phyloP scores from a whole-genome alignment of 2,113 vertebrate species.

The Dipodomys spectabilis region DNA sequence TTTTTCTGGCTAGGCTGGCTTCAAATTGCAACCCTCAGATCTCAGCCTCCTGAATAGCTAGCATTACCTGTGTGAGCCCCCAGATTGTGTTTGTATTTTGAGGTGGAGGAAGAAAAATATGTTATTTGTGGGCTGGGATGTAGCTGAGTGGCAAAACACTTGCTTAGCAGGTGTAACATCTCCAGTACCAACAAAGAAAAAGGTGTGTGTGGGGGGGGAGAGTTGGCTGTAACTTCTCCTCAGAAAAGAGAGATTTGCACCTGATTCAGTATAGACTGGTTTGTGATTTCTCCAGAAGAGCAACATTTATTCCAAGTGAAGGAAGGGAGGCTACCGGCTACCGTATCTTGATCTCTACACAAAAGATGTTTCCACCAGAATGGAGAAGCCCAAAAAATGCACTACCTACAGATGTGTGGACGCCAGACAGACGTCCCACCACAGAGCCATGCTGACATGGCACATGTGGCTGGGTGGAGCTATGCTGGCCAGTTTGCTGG shows the following conservation, averaged over 20 bases:
- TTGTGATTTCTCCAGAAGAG: slow-evolving; percentile 32
- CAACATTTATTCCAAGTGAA: not conserved
- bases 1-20: too few species aligned
- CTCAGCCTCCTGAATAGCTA: too few species aligned
- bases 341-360: not conserved
- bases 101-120: not conserved
- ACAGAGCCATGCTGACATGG: slow-evolving; percentile 13
- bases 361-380: not conserved
- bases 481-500: not conserved
- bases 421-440: not conserved
- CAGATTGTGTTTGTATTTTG: not conserved
- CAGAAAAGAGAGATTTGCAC: not conserved
- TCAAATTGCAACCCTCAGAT: too few species aligned
- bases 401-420: slow-evolving; percentile 50
- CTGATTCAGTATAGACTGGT: not conserved
- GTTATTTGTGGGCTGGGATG: too few species aligned
- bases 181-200: too few species aligned
- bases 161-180: too few species aligned
- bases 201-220: too few species aligned
- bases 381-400: not conserved
- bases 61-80: too few species aligned
- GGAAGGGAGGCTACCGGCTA: not conserved
- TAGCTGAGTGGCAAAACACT: too few species aligned
- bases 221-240: slow-evolving; percentile 9
- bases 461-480: not conserved